These are phyloP conservation scores for Aulostomus chinensis DNA, from an alignment of 2,797 vertebrate genomes.

Conservation along the genomic window DNA sequence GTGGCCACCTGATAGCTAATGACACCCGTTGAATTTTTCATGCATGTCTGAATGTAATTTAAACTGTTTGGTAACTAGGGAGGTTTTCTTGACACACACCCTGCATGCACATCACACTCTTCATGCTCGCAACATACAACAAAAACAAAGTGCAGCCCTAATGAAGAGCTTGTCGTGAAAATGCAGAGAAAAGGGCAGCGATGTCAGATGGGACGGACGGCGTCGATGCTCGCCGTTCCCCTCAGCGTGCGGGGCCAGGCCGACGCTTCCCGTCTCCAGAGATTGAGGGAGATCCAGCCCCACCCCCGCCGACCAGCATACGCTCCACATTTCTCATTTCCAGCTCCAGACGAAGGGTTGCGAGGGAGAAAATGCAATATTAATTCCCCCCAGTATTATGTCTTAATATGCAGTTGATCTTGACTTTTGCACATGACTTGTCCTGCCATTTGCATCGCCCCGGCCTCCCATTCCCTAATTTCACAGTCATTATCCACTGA, in stretches of 20 bases:
- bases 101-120: slow-evolving; percentile 66
- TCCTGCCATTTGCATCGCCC: slow-evolving; percentile 93
- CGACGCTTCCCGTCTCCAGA: no score
- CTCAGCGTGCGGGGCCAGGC: no score
- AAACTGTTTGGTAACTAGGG: slow-evolving; percentile 70
- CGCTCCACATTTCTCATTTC: slow-evolving; percentile 57
- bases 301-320: slow-evolving; percentile 54
- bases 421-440: slow-evolving; percentile 95
- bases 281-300: slow-evolving; percentile 28
- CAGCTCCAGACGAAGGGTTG: slow-evolving; percentile 31
- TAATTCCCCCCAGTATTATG: slow-evolving; percentile 89
- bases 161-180: slow-evolving; percentile 65
- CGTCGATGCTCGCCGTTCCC: slow-evolving; percentile 56
- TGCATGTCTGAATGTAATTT: slow-evolving; percentile 91
- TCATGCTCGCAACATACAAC: slow-evolving; percentile 55
- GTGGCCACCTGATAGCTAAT: slow-evolving; percentile 87
- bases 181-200: slow-evolving; percentile 65
- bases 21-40: slow-evolving; percentile 90
- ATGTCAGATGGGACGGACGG: slow-evolving; percentile 61
- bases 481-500: slow-evolving; percentile 99
- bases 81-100: slow-evolving; percentile 52
- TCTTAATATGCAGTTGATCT: slow-evolving; percentile 96
- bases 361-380: slow-evolving; percentile 80
- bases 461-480: slow-evolving; percentile 93
- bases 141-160: slow-evolving; percentile 67